These are phyloP conservation scores for Meandrusa payeni DNA, from an alignment of 2,888 invertebrate species.

Conservation along the genomic window DNA sequence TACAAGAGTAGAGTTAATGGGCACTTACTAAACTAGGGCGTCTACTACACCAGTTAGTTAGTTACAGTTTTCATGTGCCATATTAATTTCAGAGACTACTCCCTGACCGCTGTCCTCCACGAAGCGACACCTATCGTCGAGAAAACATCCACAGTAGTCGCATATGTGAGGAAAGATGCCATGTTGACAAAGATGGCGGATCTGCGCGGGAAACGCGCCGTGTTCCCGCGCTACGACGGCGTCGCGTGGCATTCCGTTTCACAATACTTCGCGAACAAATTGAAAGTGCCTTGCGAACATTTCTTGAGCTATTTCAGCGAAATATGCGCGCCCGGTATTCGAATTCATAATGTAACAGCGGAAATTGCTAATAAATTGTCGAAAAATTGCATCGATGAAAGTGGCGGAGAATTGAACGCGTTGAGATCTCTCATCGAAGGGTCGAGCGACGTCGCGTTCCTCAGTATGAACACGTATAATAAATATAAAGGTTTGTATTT, in stretches of 20 bases:
- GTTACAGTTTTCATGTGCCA: no score
- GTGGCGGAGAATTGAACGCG: constrained; percentile 82
- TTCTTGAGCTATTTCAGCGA: constrained; percentile 82
- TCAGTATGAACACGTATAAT: constrained; percentile 82
- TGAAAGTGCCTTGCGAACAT: constrained; percentile 60
- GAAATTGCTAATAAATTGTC: constrained; percentile 39
- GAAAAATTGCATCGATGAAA: constrained; percentile 50
- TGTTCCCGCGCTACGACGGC: constrained; percentile 90
- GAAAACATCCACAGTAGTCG: constrained; percentile 83
- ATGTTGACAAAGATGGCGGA: constrained; percentile 81
- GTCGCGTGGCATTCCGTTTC: constrained; percentile 83
- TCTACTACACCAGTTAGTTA: no score
- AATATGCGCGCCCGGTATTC: constrained; percentile 82
- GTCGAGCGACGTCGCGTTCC: constrained; percentile 89
- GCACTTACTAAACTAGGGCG: no score
- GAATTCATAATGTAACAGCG: constrained; percentile 34
- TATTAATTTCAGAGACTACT: constrained; percentile 70
- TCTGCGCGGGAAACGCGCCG: constrained; percentile 86
- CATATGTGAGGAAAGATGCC: constrained; percentile 83
- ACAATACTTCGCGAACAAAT: constrained; percentile 59
- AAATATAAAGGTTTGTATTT: constrained; percentile 79
- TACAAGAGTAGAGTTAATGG: no score
- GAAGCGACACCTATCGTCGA: constrained; percentile 81
- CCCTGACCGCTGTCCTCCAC: constrained; percentile 80
- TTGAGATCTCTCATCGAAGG: constrained; percentile 84